Percentiles rank a stretch among this genome's conserved stretches.
These are phyloP conservation scores for Eugnorisma glareosa DNA, from an alignment of 2,888 invertebrate species.

Conservation along the genomic window DNA sequence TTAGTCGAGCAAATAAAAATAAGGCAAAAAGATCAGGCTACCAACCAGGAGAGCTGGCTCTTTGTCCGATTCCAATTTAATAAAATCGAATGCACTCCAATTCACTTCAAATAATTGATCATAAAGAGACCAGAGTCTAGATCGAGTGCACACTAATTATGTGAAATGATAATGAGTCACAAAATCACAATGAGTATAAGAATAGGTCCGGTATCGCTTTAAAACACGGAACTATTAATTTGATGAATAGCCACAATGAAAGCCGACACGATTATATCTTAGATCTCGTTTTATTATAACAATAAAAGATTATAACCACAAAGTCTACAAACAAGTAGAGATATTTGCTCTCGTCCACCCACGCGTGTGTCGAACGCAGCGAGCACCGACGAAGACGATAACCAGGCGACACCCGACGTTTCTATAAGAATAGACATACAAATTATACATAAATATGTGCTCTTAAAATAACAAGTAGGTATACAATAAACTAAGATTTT, in stretches of 20 bases:
- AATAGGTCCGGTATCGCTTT: conserved; percentile 8
- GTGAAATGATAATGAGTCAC: conserved; percentile 14
- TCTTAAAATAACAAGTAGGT: conserved; percentile 11
- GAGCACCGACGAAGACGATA: conserved; percentile 37
- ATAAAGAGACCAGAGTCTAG: conserved; percentile 18
- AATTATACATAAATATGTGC: conserved; percentile 26
- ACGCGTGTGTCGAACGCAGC: conserved; percentile 45
- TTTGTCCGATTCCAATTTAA: not conserved
- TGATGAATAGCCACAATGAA: conserved; percentile 33
- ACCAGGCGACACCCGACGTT: conserved; percentile 35
- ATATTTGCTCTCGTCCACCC: conserved; percentile 59
- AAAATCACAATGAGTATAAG: conserved; percentile 18
- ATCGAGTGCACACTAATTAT: conserved; percentile 13
- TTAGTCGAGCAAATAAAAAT: conserved; percentile 15
- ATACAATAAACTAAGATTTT: conserved; percentile 1
- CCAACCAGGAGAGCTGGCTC: conserved; percentile 5
- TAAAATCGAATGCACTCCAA: conserved; percentile 4
- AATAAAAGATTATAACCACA: conserved; percentile 51
- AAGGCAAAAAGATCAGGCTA: conserved; percentile 11
- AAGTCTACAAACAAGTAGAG: conserved; percentile 52
- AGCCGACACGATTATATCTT: conserved; percentile 37
- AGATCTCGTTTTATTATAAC: conserved; percentile 54
- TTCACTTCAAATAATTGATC: conserved; percentile 15
- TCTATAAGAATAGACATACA: conserved; percentile 46
- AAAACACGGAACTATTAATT: conserved; percentile 41